Base-by-base conservation (phyloP, 2,888 invertebrate genomes). In the Suillia variegata region DNA sequence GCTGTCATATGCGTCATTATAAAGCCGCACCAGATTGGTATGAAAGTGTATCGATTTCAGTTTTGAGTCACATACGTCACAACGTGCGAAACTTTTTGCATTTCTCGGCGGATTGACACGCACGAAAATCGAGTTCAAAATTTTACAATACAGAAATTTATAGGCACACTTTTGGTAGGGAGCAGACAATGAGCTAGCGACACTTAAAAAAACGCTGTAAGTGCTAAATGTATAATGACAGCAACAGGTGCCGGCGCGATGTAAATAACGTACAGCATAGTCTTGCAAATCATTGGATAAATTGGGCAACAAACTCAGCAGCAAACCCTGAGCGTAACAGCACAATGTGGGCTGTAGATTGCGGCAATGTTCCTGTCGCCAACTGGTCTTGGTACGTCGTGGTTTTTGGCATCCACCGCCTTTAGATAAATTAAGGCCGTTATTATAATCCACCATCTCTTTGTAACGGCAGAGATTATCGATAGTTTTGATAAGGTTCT, bases 191-290 rank as follows among this genome's bases (percentile, higher is more conserved):
- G 62, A 67, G 1, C 64, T 68, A 21, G 71, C 69, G n/a, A 75
- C 53, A 2, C 66, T 64, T 8, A 81, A 63, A 17, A 79, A 73
- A 2, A 68, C 69, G 45, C 67, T 65, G 24, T 78, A 73, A 31
- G 75, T 76, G 2, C 63, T 49, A 2, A 72, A 59, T 18, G 73
- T 77, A 52, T 75, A 81, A 56, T 80, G 78, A 22, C 82, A 82
- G 50, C 82, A 82, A 48, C 82, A 82, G 24, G 79, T 68, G 15
- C 76, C 76, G 2, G 75, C 72, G 22, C 73, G 76, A 12, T 74
- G 64, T 2, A 82, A 68, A 33, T 74, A 74, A 13, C 73, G 71
- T 10, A 80, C 65, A 1, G 75, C 69, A 13, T 73, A 69, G 54
- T 77, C 74, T 54, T 79, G 78, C 49, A 79, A 59, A 12, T 74